Base-by-base conservation (phyloP, 30 jellyfish, hydroid and myxozoan species). In the Clytia hemisphaerica region DNA sequence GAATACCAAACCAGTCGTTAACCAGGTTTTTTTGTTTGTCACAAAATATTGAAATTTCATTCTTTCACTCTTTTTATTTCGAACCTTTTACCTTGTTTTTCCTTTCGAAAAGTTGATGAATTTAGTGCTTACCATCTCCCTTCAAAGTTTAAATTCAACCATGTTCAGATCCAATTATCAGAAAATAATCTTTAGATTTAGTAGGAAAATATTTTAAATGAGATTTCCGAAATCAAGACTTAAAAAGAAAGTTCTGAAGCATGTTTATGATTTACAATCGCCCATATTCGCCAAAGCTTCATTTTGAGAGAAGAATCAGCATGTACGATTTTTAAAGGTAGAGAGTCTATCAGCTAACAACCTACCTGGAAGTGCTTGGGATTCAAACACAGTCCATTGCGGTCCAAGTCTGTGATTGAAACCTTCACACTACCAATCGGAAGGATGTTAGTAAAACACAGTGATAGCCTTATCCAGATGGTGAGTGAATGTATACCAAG, bases 11-110 rank as follows among this genome's bases (percentile, higher is more conserved):
- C 96, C 96, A 0, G 67, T 83, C 30, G 92, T 86, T 4, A 86
- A 86, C 36, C 96, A 86, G 92, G 96, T 86, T 1, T 4, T 59
- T 16, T 67, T 67, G 55, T 25, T 2, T n/a, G n/a, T n/a, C n/a
- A n/a, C n/a, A n/a, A n/a, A n/a, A n/a, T n/a, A n/a, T n/a, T n/a
- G n/a, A n/a, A n/a, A 35, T 31, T 33, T 22, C 19, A 18, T 19
- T 0, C 2, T 65, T 29, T 31, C 36, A 14, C 32, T 42, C n/a
- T 42, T 42, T 42, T 9, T 42, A 42, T n/a, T 42, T 9, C 12
- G n/a, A n/a, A 42, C 53, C 12, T n/a, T 42, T 9, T 42, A 12
- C n/a, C n/a, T n/a, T 42, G 12, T 9, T 42, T 42, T 10, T 42
- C 12, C 12, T 42, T 10, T 10, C 15, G n/a, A 42, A 42, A 42